These are phyloP conservation scores for Cyprinella venusta DNA, from an alignment of 2,797 vertebrate species.

Conservation along the genomic window DNA sequence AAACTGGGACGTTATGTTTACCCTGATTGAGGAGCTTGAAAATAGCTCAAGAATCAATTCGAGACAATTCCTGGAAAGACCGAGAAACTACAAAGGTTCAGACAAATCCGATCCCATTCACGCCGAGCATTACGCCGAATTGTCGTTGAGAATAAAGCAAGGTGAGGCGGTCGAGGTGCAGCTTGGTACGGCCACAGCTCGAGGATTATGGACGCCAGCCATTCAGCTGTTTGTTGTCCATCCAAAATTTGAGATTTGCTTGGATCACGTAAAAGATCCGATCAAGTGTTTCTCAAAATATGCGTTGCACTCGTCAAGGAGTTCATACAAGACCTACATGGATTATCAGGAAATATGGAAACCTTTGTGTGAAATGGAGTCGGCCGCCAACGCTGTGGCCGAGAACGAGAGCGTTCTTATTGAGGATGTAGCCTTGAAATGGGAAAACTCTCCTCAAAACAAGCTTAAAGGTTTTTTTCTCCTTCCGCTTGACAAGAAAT, in stretches of 20 bases:
- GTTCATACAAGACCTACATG: slow-evolving; percentile 42
- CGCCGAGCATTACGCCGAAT: slow-evolving; percentile 69
- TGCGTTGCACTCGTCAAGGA: slow-evolving; percentile 47
- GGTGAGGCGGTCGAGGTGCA: slow-evolving; percentile 76
- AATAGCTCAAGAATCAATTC: slow-evolving; percentile 7
- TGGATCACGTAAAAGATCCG: slow-evolving; percentile 77
- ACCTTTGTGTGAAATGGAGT: slow-evolving; percentile 80
- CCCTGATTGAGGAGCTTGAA: slow-evolving; percentile 29
- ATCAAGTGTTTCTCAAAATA: slow-evolving; percentile 75
- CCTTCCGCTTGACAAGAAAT: slow-evolving; percentile 62
- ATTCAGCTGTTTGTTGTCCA: slow-evolving; percentile 77
- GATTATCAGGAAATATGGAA: slow-evolving; percentile 78
- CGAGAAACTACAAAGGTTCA: neutral
- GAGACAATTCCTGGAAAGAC: neutral
- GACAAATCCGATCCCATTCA: slow-evolving; percentile 1
- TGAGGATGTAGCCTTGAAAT: slow-evolving; percentile 70
- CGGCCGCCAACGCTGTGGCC: slow-evolving; percentile 66
- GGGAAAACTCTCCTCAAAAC: slow-evolving; percentile 54
- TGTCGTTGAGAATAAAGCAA: slow-evolving; percentile 68
- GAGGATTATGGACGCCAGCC: slow-evolving; percentile 74
- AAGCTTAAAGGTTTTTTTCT: slow-evolving; percentile 73
- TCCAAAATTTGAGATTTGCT: slow-evolving; percentile 77
- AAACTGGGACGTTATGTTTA: slow-evolving; percentile 55
- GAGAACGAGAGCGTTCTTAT: slow-evolving; percentile 77
- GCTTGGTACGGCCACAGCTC: slow-evolving; percentile 65